Evolutionary conservation across 2,113 vertebrate species (phyloP).

Genomic region (Cepphus grylle): DNA sequence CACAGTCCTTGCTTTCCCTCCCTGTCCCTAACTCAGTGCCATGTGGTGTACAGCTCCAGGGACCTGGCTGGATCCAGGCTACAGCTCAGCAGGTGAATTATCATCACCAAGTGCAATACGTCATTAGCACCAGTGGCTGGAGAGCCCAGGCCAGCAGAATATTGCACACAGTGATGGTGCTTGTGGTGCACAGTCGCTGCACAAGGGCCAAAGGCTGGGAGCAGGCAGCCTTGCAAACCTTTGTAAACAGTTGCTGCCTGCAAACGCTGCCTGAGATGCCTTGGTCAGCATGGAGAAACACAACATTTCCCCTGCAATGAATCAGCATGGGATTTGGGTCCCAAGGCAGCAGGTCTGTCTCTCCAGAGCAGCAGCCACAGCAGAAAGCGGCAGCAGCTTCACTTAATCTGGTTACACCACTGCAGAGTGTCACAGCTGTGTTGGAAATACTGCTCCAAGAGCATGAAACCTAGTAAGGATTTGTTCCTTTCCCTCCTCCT

Average conservation of each 20-base stretch:
- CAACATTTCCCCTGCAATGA: not conserved
- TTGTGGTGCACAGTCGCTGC: not conserved
- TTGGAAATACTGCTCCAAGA: not conserved
- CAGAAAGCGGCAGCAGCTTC: not conserved
- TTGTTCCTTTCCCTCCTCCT: not conserved
- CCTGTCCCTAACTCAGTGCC: rapidly evolving
- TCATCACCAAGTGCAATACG: not conserved
- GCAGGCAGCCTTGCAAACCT: not conserved
- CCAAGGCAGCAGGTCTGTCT: not conserved
- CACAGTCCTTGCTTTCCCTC: not conserved
- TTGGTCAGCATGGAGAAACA: not conserved
- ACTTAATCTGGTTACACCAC: not conserved
- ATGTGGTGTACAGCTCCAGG: rapidly evolving
- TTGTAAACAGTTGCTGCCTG: not conserved
- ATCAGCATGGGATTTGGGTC: not conserved
- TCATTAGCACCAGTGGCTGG: not conserved
- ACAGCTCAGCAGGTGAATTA: not conserved
- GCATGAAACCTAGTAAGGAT: rapidly evolving
- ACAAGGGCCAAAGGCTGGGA: not conserved
- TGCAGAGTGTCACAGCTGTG: not conserved
- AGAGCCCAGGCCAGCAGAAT: not conserved
- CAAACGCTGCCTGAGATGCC: not conserved
- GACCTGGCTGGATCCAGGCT: not conserved
- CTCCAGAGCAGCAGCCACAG: not conserved
- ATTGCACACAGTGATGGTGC: rapidly evolving